A percentile compares a stretch with the other conserved stretches of the same genome.
These are phyloP conservation scores for Pachyuromys duprasi DNA, from an alignment of 2,797 vertebrate genomes.

Conservation along the genomic window DNA sequence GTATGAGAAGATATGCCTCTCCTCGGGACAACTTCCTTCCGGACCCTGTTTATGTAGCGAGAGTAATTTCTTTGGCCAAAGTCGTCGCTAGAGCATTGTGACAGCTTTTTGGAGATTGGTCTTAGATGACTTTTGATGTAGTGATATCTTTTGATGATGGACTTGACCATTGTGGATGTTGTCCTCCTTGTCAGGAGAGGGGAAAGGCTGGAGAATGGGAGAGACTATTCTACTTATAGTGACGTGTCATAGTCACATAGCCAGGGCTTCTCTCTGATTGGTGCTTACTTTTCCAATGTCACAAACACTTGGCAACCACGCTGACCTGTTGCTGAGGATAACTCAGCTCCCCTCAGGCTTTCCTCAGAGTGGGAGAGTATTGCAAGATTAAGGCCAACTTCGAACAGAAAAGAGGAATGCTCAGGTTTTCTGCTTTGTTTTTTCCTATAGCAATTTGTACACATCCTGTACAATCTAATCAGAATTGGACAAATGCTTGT, in stretches of 20 bases:
- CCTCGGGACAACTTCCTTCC: constrained; percentile 68
- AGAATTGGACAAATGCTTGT: constrained; percentile 23
- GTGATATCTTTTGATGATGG: neutral
- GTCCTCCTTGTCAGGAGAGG: constrained; percentile 24
- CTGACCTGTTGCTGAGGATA: constrained; percentile 6
- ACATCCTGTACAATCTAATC: neutral
- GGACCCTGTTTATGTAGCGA: constrained; percentile 70
- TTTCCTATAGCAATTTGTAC: neutral
- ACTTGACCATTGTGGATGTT: constrained; percentile 74
- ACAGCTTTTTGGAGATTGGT: constrained; percentile 31
- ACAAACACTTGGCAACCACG: constrained; percentile 53
- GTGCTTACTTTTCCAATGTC: constrained; percentile 49
- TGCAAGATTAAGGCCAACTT: neutral
- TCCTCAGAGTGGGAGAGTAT: neutral
- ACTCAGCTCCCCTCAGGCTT: neutral
- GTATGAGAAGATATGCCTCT: constrained; percentile 21
- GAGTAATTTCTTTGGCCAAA: constrained; percentile 60
- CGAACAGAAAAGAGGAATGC: neutral
- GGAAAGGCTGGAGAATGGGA: neutral
- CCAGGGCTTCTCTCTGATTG: constrained; percentile 67
- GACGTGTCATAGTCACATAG: constrained; percentile 28
- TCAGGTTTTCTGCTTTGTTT: constrained; percentile 37
- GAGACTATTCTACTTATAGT: neutral
- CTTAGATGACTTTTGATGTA: neutral
- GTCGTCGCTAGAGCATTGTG: neutral